Conservation (phyloP, 2,888 invertebrate species). For the Dendrolimus pini region DNA sequence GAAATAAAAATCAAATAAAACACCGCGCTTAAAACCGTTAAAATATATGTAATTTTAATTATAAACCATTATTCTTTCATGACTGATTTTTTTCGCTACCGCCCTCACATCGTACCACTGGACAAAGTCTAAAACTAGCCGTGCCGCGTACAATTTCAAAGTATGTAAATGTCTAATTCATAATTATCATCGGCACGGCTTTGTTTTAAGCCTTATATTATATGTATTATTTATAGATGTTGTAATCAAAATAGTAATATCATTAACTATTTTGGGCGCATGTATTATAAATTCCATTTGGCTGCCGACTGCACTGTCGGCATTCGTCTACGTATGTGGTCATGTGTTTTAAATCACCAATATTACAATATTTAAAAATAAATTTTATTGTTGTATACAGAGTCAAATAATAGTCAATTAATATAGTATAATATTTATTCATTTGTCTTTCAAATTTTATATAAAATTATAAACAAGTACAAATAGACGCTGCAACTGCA, state of each 20-base stretch:
- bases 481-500: no score
- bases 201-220: conserved; percentile 28
- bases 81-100: neutral
- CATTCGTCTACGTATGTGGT: neutral
- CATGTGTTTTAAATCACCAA: conserved; percentile 3
- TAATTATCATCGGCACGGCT: conserved; percentile 24
- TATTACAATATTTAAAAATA: conserved; percentile 8
- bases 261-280: conserved; percentile 30
- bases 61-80: no score
- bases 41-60: no score
- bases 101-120: neutral
- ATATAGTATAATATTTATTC: no score
- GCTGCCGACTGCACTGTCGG: conserved; percentile 14
- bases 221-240: conserved; percentile 29
- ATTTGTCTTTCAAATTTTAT: no score
- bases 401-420: no score
- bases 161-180: conserved; percentile 35
- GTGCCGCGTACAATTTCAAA: conserved; percentile 12
- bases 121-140: neutral
- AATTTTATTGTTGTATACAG: no score
- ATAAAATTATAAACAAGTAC: no score
- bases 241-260: conserved; percentile 24
- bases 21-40: no score
- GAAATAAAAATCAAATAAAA: no score
- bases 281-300: conserved; percentile 24